These are phyloP conservation scores for Petrocephalus sullivani DNA, from an alignment of 2,797 vertebrate species.

Conservation along the genomic window DNA sequence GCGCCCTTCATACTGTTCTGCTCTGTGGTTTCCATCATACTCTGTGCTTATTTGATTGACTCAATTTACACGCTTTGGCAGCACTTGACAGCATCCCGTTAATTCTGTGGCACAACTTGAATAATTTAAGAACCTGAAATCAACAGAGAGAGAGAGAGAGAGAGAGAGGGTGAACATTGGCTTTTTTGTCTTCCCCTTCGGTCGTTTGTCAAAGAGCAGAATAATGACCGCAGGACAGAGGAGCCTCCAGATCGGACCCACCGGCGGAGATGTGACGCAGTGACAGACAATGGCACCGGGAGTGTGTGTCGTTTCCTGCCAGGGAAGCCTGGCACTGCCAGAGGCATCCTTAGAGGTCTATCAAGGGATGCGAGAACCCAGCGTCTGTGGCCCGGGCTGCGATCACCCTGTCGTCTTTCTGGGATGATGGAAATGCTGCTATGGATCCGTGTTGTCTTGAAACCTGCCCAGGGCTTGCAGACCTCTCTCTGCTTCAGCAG, in stretches of 20 bases:
- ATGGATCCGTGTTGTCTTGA: not conserved
- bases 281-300: not conserved
- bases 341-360: not conserved
- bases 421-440: not conserved
- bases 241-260: not conserved
- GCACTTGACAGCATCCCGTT: not conserved
- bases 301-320: not conserved
- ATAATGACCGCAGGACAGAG: not conserved
- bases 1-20: not conserved
- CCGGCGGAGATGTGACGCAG: not conserved
- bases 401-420: not conserved
- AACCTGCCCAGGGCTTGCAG: not conserved
- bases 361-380: not conserved
- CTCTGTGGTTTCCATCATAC: not conserved
- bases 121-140: constrained; percentile 8
- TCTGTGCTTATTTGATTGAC: not conserved
- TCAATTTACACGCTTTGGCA: not conserved
- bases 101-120: not conserved
- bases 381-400: not conserved
- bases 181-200: not conserved
- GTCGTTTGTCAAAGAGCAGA: not conserved
- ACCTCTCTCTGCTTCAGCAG: not conserved
- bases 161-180: not conserved
- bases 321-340: not conserved
- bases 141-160: not conserved